Percentiles rank a stretch among this genome's conserved stretches.
Conservation (phyloP, 2,888 invertebrate species). For the Trissoscelio sp. region DNA sequence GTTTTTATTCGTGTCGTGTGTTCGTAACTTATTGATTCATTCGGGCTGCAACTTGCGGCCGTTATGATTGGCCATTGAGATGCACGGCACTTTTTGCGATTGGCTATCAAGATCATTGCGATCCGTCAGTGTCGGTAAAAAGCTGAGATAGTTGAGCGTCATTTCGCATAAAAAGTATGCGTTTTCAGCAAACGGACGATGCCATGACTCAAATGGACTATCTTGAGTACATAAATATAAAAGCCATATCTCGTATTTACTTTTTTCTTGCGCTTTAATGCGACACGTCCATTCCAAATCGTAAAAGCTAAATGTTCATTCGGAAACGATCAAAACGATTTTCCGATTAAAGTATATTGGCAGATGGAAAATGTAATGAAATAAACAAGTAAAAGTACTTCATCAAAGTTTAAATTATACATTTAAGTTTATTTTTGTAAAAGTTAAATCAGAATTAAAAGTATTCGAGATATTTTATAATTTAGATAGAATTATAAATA, state of each 20-base stretch:
- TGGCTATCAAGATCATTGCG: constrained; percentile 63
- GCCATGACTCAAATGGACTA: constrained; percentile 49
- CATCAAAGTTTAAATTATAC: too few species aligned
- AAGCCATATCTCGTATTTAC: constrained; percentile 46
- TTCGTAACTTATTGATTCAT: constrained; percentile 53
- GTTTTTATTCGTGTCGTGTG: background rate
- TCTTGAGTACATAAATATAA: constrained; percentile 64
- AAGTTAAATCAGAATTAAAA: too few species aligned
- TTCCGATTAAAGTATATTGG: too few species aligned
- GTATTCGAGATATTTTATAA: too few species aligned
- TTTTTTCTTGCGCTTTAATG: constrained; percentile 32
- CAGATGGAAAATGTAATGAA: too few species aligned
- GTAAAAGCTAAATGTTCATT: background rate
- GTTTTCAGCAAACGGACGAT: constrained; percentile 48
- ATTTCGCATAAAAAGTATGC: constrained; percentile 55
- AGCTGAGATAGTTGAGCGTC: constrained; percentile 44
- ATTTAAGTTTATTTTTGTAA: too few species aligned
- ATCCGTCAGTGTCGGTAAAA: constrained; percentile 57
- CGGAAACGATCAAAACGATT: background rate
- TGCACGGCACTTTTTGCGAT: constrained; percentile 56
- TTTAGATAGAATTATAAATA: too few species aligned
- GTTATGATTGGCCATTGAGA: constrained; percentile 50
- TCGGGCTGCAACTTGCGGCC: constrained; percentile 26
- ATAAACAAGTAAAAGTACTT: too few species aligned
- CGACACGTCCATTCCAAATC: background rate